Percentiles rank a stretch among this genome's conserved stretches.
phyloP scores from a whole-genome alignment of 2,797 vertebrate genomes.

The Ctenopoma multispine region DNA sequence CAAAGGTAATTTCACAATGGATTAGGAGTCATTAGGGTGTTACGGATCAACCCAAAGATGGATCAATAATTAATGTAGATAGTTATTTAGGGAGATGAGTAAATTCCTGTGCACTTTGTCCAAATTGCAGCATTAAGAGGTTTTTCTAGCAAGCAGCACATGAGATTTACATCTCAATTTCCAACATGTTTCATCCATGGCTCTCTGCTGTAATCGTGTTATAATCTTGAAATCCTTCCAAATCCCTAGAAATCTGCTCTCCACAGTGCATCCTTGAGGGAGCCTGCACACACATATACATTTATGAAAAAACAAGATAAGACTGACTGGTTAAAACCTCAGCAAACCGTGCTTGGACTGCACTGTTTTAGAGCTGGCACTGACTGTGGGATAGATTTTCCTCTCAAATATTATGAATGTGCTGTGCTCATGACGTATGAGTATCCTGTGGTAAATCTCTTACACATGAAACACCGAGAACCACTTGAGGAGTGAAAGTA shows the following conservation, averaged over 20 bases:
- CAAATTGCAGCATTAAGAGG: conserved; percentile 23
- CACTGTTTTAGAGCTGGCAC: background rate
- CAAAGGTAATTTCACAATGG: conserved; percentile 1
- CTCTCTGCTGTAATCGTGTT: conserved; percentile 70
- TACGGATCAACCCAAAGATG: background rate
- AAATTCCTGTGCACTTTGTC: conserved; percentile 9
- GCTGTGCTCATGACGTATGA: background rate
- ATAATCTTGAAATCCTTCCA: conserved; percentile 83
- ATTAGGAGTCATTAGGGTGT: background rate
- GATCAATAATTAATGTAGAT: background rate
- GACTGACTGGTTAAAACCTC: background rate
- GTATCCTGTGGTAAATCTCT: background rate
- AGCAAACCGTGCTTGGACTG: background rate
- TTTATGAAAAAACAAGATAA: conserved; percentile 2
- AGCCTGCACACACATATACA: conserved; percentile 1
- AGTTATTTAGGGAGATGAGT: conserved; percentile 14
- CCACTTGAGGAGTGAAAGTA: background rate
- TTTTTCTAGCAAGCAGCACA: conserved; percentile 34
- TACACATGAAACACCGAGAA: background rate
- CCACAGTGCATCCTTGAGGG: conserved; percentile 22
- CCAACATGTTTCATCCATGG: conserved; percentile 56
- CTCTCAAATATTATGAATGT: background rate
- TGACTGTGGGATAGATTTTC: background rate
- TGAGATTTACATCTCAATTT: conserved; percentile 62
- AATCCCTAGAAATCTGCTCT: conserved; percentile 78